Conservation (phyloP, 2,113 vertebrate species). For the Phalacrocorax carbo region DNA sequence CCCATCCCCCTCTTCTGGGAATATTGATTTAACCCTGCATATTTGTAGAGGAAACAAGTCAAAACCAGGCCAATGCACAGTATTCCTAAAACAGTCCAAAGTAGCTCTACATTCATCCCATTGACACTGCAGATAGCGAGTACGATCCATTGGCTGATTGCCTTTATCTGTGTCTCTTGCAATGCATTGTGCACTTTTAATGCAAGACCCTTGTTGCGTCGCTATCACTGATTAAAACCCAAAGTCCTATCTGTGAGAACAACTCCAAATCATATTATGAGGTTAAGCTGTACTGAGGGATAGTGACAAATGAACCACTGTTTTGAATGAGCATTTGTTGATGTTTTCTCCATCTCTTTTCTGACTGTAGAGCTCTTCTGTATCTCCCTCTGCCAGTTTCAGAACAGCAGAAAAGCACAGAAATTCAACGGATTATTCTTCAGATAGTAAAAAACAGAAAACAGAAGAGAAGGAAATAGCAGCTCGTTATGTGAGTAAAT, state of each 20-base stretch:
- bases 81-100: not conserved
- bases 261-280: not conserved
- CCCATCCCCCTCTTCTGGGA: not conserved
- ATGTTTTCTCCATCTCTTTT: constrained; percentile 7
- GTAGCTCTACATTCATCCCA: not conserved
- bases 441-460: constrained; percentile 97
- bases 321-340: not conserved
- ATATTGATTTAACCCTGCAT: not conserved
- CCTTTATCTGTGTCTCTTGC: not conserved
- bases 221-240: not conserved
- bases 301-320: not conserved
- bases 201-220: not conserved
- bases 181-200: not conserved
- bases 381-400: constrained; percentile 94
- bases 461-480: constrained; percentile 92
- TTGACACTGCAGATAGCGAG: not conserved
- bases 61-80: not conserved
- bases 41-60: constrained; percentile 1
- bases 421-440: constrained; percentile 89
- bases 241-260: not conserved
- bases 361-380: constrained; percentile 87
- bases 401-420: constrained; percentile 91
- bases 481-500: constrained; percentile 86
- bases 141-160: accelerated
- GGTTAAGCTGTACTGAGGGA: not conserved